Base-by-base conservation (phyloP, 2,113 vertebrate species). In the Albula glossodonta region DNA sequence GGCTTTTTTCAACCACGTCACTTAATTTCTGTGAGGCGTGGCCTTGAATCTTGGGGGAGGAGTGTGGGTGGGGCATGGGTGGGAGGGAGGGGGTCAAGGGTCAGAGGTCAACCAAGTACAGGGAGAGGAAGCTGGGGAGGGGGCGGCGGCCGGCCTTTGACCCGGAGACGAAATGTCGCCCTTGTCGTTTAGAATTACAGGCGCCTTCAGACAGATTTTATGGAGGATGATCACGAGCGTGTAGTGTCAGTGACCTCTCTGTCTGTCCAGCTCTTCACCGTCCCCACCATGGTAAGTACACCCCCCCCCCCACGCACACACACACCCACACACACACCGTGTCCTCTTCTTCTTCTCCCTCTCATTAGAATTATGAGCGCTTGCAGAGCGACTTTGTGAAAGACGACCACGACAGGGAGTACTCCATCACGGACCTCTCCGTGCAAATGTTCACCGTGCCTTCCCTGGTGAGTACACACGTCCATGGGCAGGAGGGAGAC, bases 261-360 rank as follows among this genome's bases (percentile, higher is more conserved):
- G 93, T 99, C 98, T 93, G 98, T 99, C 89, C 98, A 99, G 95
- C 96, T 99, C 95, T 99, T 99, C 97, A 99, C 98, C 81, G 98
- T 98, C 89, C 98, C 98, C 85, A 98, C 98, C 90, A 93, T 99
- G 98, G 98, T 99, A 97, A 98, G 98, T 98, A 97, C 95, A 90
- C 92, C 92, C 91, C 92, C 92, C 92, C 91, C 92, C 94, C 95
- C 95, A 95, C 96, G 87, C 66, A 92, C 94, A 95, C 93, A 82
- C 91, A 60, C 86, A 50, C 80, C 48, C 79, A 89, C 87, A 84
- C 53, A 86, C 92, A 90, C 91, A 86, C 87, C 74, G 79, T 84
- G 84, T 25, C 53, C 51, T 89, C 85, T 90, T 91, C 86, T 88
- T 85, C 81, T 91, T 94, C 94, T 94, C 95, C 93, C 96, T 90